Base-by-base conservation (phyloP, 2,113 vertebrate species). In the Seriola dumerili region DNA sequence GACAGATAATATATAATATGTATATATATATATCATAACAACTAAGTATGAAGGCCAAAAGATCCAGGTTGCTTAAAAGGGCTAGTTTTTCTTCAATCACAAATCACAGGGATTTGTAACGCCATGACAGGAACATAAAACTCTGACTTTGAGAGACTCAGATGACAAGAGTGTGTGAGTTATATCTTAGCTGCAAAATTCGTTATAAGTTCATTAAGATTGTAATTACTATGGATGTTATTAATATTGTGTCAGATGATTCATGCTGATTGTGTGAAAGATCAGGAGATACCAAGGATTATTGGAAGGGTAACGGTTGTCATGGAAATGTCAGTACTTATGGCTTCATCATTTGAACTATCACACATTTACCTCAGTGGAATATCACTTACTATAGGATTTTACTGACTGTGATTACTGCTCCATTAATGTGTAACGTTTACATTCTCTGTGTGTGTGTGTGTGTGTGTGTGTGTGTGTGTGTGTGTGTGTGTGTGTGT, bases 401-500 rank as follows among this genome's bases (percentile, higher is more conserved):
- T 7, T 48, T 25, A 12, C 0, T 59, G 52, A 46, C 1, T 36
- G 8, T 23, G 0, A 44, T 34, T 5, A 32, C 4, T 19, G 42
- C 0, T 23, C 1, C 21, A 40, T 38, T 16, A 10, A 8, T 70
- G 9, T 23, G 34, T 52, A 29, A 29, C 29, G n/a, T 62, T 8
- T 42, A 2, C 8, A 2, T 42, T 42, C 7, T 9, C 5, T n/a
- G n/a, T n/a, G n/a, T n/a, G n/a, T n/a, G n/a, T n/a, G n/a, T n/a
- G n/a, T n/a, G n/a, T n/a, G n/a, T n/a, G n/a, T n/a, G n/a, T n/a
- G n/a, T n/a, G n/a, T n/a, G n/a, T n/a, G n/a, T 40, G 38, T 40
- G 1, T 16, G 36, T 32, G 0, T 62, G 48, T 70, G 52, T 55
- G 12, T 78, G 66, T 84, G 19, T 76, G 46, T 86, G 17, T 80